Base-by-base conservation (phyloP, 2,888 invertebrate genomes). In the Dusona sp. region DNA sequence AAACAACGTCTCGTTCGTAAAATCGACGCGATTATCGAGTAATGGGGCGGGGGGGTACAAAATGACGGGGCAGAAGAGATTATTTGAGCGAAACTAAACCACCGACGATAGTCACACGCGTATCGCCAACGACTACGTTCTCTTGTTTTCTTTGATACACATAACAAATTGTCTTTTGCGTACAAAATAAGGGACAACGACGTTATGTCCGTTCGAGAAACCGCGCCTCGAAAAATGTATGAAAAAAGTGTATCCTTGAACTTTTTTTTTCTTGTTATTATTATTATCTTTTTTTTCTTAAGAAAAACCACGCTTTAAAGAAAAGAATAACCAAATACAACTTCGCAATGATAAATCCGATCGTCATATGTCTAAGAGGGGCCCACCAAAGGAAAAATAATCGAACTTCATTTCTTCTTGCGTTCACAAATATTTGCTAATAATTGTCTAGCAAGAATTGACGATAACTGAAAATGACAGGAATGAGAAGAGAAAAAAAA, bases 61-160 rank as follows among this genome's bases (percentile, higher is more conserved):
- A 61, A 61, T 61, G 29, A 25, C 29, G 16, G 61, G 61, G 61
- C 16, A 25, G 54, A 33, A 36, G 38, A 64, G 29, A 36, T 82
- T 29, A 45, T 82, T 82, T 74, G 70, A 83, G 81, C 78, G 67
- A 68, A 70, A 82, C 70, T 67, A 74, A 85, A 87, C 87, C 87
- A 88, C 87, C 88, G 88, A 84, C 88, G 82, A 88, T 78, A 85
- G 77, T 54, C 65, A 45, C 72, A 48, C 70, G 45, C 19, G 65
- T 29, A 48, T 75, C 73, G 78, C 42, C 42, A 74, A 45, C 70
- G 67, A 54, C 61, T 61, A 38, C 57, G 38, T 22, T 65, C 9
- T 79, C 29, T 29, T 16, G 16, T 68, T 68, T 68, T 42, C 51
- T 57, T 54, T 36, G 29, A 51, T 54, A 45, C 16, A 70, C 45